phyloP scores from a whole-genome alignment of 2,113 vertebrate genomes.

The Spilogale gracilis region DNA sequence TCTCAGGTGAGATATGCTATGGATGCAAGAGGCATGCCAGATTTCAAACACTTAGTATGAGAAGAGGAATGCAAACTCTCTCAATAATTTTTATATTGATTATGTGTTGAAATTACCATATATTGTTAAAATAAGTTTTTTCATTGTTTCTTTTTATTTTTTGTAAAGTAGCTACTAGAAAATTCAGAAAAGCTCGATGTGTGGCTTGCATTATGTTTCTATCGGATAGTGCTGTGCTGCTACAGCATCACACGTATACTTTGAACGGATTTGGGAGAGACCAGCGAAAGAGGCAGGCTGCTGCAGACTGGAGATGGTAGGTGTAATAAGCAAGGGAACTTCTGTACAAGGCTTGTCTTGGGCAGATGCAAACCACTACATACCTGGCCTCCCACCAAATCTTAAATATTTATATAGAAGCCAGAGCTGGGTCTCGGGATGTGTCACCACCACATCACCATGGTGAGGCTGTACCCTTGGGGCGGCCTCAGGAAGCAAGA shows the following conservation, averaged over 20 bases:
- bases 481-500: not conserved
- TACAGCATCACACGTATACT: not conserved
- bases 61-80: not conserved
- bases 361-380: not conserved
- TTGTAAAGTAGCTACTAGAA: not conserved
- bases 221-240: not conserved
- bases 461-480: not conserved
- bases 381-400: not conserved
- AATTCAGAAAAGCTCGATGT: not conserved
- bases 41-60: not conserved
- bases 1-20: not conserved
- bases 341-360: not conserved
- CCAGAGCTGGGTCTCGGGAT: not conserved
- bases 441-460: not conserved
- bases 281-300: not conserved
- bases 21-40: not conserved
- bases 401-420: not conserved
- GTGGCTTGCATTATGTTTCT: not conserved
- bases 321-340: not conserved
- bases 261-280: not conserved
- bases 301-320: not conserved
- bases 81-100: not conserved
- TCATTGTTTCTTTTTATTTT: not conserved
- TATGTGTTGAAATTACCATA: not conserved
- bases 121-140: not conserved